These are phyloP conservation scores for Oophaga sylvatica DNA, from an alignment of 2,797 vertebrate species.

Conservation along the genomic window DNA sequence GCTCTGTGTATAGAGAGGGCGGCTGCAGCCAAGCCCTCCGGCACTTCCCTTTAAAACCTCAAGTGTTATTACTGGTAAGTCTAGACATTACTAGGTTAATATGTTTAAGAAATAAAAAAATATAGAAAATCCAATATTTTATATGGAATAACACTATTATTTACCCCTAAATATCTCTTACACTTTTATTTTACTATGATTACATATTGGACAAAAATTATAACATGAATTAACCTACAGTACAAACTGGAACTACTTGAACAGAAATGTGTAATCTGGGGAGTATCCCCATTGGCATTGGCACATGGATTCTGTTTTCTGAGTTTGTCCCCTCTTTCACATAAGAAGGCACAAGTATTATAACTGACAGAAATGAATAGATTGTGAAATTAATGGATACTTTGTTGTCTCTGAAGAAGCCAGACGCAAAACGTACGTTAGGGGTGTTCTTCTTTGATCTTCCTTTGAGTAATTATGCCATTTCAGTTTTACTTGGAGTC, in stretches of 20 bases:
- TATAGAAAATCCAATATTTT: neutral
- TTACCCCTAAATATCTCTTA: too few relatives aligned
- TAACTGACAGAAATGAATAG: neutral
- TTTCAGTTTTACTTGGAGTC: too few relatives aligned
- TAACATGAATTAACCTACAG: neutral
- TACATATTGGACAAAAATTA: neutral
- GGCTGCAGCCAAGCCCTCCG: too few relatives aligned
- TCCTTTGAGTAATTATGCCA: too few relatives aligned
- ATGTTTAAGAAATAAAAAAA: neutral
- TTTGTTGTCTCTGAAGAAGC: too few relatives aligned
- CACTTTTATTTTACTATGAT: neutral
- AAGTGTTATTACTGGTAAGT: too few relatives aligned
- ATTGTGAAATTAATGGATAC: neutral
- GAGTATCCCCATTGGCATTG: neutral
- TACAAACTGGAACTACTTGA: neutral
- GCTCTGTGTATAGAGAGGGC: too few relatives aligned
- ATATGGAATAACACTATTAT: neutral
- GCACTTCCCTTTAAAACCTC: too few relatives aligned
- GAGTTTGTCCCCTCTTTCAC: neutral
- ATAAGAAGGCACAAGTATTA: neutral
- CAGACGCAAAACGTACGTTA: too few relatives aligned
- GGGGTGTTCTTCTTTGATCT: too few relatives aligned
- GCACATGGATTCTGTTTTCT: neutral
- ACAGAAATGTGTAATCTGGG: neutral
- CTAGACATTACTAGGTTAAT: neutral